These are phyloP conservation scores for Cryptoprocta ferox DNA, from an alignment of 2,797 vertebrate genomes.

Conservation along the genomic window DNA sequence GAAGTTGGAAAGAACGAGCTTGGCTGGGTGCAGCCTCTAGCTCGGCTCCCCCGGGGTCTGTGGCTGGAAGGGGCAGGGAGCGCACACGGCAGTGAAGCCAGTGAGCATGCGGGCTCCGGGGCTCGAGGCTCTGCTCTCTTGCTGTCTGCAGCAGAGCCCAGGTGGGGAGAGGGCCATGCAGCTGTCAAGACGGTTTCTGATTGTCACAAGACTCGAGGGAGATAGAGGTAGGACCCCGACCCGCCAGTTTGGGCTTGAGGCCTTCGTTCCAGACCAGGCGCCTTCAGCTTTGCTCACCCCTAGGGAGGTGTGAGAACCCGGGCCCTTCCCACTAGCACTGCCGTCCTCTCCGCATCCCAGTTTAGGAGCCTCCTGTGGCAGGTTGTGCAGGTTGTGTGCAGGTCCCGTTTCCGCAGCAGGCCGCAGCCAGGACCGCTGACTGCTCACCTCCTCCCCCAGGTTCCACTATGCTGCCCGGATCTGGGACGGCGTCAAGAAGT, in stretches of 20 bases:
- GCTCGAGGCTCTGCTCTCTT: background rate
- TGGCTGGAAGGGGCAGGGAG: background rate
- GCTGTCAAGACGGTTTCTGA: background rate
- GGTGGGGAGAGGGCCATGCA: rapidly evolving
- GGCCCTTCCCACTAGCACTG: rapidly evolving
- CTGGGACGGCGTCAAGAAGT: slow-evolving; percentile 96
- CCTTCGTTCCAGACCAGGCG: background rate
- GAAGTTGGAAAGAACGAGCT: too few species aligned
- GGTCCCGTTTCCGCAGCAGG: background rate
- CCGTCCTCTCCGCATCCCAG: background rate
- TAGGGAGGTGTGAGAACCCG: background rate
- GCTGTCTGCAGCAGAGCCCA: background rate
- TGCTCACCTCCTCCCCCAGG: slow-evolving; percentile 82
- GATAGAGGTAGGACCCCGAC: background rate
- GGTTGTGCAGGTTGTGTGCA: rapidly evolving
- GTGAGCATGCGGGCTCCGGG: rapidly evolving
- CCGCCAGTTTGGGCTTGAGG: background rate
- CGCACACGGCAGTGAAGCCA: background rate
- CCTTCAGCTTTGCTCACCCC: background rate
- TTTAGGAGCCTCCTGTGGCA: background rate
- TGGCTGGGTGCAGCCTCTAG: background rate
- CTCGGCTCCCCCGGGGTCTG: background rate
- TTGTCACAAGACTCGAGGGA: background rate
- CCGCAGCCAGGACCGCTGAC: background rate
- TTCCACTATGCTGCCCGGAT: slow-evolving; percentile 96